Conservation (phyloP, 2,797 vertebrate species). For the Erethizon dorsatum region DNA sequence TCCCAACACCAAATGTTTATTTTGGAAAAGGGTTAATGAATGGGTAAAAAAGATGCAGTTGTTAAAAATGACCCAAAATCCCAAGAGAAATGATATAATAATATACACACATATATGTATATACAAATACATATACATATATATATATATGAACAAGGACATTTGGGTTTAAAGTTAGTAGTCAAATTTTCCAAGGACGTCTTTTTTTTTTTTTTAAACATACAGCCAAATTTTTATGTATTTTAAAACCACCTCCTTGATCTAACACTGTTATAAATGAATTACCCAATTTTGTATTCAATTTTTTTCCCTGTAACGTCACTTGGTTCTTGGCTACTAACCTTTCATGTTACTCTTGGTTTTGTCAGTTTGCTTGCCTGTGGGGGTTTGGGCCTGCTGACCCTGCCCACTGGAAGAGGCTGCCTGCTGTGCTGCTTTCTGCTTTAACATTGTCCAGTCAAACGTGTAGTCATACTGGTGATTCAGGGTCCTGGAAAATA, state of each 20-base stretch:
- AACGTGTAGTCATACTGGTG: slow-evolving; percentile 99
- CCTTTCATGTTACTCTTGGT: slow-evolving; percentile 99
- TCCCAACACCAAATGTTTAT: slow-evolving; percentile 91
- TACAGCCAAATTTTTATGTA: slow-evolving; percentile 92
- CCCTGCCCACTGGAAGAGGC: slow-evolving; percentile 99
- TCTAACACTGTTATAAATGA: slow-evolving; percentile 92
- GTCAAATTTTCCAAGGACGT: slow-evolving; percentile 99
- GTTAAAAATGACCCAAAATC: slow-evolving; percentile 94
- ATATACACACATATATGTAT: slow-evolving; percentile 85
- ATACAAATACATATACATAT: slow-evolving; percentile 83
- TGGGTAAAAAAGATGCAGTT: slow-evolving; percentile 93
- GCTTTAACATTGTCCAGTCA: slow-evolving; percentile 99
- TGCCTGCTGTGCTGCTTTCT: slow-evolving; percentile 99
- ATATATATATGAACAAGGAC: slow-evolving; percentile 93
- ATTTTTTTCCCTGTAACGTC: slow-evolving; percentile 95
- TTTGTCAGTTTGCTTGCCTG: slow-evolving; percentile 99
- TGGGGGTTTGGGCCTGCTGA: slow-evolving; percentile 99
- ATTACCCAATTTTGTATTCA: slow-evolving; percentile 92
- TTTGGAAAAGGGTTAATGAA: slow-evolving; percentile 93
- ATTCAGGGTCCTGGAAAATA: slow-evolving; percentile 95
- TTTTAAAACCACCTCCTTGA: slow-evolving; percentile 93
- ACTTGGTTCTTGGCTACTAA: slow-evolving; percentile 99
- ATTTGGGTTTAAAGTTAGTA: slow-evolving; percentile 99
- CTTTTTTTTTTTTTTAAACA: slow-evolving; percentile 94
- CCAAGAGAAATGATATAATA: slow-evolving; percentile 93